Percentiles rank a stretch among this genome's conserved stretches.
Conservation (phyloP, 2,888 invertebrate species). For the Megastigmus dorsalis region DNA sequence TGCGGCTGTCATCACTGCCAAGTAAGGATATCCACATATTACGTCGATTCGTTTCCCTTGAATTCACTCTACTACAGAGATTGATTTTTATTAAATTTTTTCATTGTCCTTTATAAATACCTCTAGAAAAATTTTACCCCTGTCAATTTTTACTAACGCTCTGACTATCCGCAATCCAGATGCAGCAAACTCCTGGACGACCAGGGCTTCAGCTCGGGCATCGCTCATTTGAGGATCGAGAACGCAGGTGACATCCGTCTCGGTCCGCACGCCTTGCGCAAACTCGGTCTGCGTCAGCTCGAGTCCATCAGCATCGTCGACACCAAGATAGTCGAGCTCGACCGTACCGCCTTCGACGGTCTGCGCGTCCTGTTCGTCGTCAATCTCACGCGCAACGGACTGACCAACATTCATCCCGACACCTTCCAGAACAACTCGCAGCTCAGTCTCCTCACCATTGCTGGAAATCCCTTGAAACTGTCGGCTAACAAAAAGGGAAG, state of each 20-base stretch:
- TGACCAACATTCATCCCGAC: conserved; percentile 81
- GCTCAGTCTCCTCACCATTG: conserved; percentile 80
- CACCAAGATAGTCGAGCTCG: conserved; percentile 81
- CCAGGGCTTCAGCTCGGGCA: conserved; percentile 81
- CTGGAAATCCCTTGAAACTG: conserved; percentile 79
- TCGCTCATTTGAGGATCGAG: conserved; percentile 81
- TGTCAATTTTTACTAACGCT: too few species aligned
- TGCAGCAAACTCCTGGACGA: conserved; percentile 82
- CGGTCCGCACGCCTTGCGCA: conserved; percentile 76
- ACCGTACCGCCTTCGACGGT: conserved; percentile 82
- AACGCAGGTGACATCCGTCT: conserved; percentile 76
- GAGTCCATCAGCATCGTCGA: conserved; percentile 83
- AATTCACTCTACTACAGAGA: too few species aligned
- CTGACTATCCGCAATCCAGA: too few species aligned
- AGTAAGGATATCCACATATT: too few species aligned
- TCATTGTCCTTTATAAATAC: neutral
- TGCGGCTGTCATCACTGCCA: conserved; percentile 67
- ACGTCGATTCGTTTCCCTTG: too few species aligned
- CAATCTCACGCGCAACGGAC: conserved; percentile 81
- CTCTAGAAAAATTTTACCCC: neutral
- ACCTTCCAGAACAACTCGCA: conserved; percentile 82
- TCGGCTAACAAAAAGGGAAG: conserved; percentile 68
- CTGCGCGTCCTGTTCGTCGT: conserved; percentile 81
- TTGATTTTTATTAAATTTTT: too few species aligned
- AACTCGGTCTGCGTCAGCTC: conserved; percentile 77